Evolutionary conservation across 2,113 vertebrate species (phyloP), one percentile per base, ranked within the genome.

Genomic region (Myocastor coypus): DNA sequence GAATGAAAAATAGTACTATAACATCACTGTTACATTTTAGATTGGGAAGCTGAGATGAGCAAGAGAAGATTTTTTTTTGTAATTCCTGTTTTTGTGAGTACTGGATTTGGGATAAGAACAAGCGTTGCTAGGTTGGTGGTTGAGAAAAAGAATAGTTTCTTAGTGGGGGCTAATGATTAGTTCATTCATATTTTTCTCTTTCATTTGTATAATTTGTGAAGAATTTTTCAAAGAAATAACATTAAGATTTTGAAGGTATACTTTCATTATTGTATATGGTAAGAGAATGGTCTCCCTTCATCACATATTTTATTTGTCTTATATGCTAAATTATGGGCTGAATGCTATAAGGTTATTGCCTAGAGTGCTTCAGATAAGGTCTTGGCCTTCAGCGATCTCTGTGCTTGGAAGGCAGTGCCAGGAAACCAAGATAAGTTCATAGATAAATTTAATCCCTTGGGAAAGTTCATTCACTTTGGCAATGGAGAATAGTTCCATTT

Each of bases 191-290:
- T 69, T 95, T 78, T 40, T 69, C 40, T 75, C 81, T 83, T 80
- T 55, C 34, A 30, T 42, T 26, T 87, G 13, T 80, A 80, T 94
- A 55, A 89, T 86, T 63, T 94, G 75, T 91, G 37, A 80, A 73
- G 88, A 95, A 91, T 68, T 80, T 97, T 37, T 19, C 86, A 66
- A 64, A 28, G 55, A 83, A 93, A 89, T 84, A 89, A 87, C 46
- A 94, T 64, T 26, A 91, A 83, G 85, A 81, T 12, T 75, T 66
- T 63, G 77, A 88, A 40, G 34, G 77, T 7, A 81, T n/a, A 92
- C 26, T 64, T 37, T 93, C 87, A 40, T 84, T 28, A 59, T 57
- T 85, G 24, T 11, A 77, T 7, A 64, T 89, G n/a, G 46, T 82
- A 28, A 85, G 34, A 91, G 28, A 10, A 89, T 63, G 24, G 16